phyloP scores from a whole-genome alignment of 1,140 invertebrate genomes.

The Drosophila baimaii region DNA sequence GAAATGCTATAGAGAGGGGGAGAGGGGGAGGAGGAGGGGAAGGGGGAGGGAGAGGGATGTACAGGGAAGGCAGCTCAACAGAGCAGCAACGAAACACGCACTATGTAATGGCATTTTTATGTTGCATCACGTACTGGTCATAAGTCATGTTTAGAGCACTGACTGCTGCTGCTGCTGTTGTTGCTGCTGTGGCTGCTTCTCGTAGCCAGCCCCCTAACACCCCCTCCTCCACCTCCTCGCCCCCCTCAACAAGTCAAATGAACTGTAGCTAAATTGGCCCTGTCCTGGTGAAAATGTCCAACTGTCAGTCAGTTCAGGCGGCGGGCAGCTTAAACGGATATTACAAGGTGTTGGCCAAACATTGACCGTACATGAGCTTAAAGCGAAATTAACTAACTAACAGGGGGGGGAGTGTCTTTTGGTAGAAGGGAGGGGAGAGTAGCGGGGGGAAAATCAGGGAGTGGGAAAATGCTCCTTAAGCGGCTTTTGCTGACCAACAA shows the following conservation, averaged over 20 bases:
- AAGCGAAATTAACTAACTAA: slow-evolving; percentile 75
- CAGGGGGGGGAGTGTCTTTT: not conserved
- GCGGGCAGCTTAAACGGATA: slow-evolving; percentile 76
- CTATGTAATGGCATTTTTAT: slow-evolving; percentile 84
- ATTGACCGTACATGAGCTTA: slow-evolving; percentile 84
- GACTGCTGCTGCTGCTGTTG: slow-evolving; percentile 46
- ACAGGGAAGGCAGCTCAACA: slow-evolving; percentile 5
- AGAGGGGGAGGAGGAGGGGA: not conserved
- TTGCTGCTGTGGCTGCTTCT: slow-evolving; percentile 11
- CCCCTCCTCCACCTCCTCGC: not conserved
- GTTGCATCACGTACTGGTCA: slow-evolving; percentile 84
- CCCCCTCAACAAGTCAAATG: slow-evolving; percentile 68
- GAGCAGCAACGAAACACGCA: slow-evolving; percentile 64
- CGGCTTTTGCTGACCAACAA: slow-evolving; percentile 45
- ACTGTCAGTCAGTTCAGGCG: slow-evolving; percentile 66
- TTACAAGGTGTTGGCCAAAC: slow-evolving; percentile 83
- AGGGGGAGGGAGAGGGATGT: too few relatives aligned
- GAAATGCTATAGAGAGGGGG: too few relatives aligned
- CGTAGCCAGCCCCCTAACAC: too few relatives aligned
- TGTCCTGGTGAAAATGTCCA: slow-evolving; percentile 55
- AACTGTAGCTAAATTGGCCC: slow-evolving; percentile 79
- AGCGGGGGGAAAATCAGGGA: not conserved
- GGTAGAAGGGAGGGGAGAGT: too few relatives aligned
- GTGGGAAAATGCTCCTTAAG: slow-evolving; percentile 17
- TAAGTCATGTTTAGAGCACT: slow-evolving; percentile 84